Base-by-base conservation (phyloP, 53 echinoderm and acorn worm genomes). In the Pentamera pediparva region DNA sequence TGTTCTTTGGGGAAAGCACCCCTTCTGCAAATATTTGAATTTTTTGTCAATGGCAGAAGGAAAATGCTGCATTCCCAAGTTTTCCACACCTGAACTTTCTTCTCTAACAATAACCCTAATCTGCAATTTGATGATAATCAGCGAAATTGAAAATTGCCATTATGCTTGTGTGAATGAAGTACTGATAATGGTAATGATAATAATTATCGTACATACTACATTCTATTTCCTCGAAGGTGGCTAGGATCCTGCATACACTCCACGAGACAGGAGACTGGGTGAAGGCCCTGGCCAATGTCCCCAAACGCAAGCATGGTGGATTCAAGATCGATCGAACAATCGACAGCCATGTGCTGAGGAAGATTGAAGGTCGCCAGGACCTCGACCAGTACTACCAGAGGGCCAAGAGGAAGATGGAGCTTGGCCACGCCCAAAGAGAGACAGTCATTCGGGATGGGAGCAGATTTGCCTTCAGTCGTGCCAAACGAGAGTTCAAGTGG, bases 281-380 rank as follows among this genome's bases (percentile, higher is more conserved):
- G 34, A 73, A 80, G 60, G 98, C 98, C 4, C 52, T 98, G 49
- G 61, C 83, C 74, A 86, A 86, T 56, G 98, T 98, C 8, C 98
- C 98, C 11, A 75, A 54, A 17, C 80, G 98, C 21, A 98, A 98
- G 61, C 90, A 90, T 30, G 19, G 39, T 4, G 96, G 96, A 26
- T 64, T 96, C 4, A 79, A 83, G 47, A 70, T 84, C 17, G 45
- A 59, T 6, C 10, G 35, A 15, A 48, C 51, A 32, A 12, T 53
- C 8, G 34, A 32, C 32, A 9, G 5, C 0, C 10, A 67, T 13
- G 30, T 41, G 5, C 5, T 67, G 21, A 29, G 45, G 22, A 43
- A 39, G 38, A 25, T 67, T 11, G 10, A 15, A 41, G 47, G 33
- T 41, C 35, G 53, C 55, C 40, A 54, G 32, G 53, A 51, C 29